Percentiles rank a stretch among this genome's conserved stretches.
Evolutionary conservation across 2,113 vertebrate species (phyloP).

Genomic region (Indicator maculatus): DNA sequence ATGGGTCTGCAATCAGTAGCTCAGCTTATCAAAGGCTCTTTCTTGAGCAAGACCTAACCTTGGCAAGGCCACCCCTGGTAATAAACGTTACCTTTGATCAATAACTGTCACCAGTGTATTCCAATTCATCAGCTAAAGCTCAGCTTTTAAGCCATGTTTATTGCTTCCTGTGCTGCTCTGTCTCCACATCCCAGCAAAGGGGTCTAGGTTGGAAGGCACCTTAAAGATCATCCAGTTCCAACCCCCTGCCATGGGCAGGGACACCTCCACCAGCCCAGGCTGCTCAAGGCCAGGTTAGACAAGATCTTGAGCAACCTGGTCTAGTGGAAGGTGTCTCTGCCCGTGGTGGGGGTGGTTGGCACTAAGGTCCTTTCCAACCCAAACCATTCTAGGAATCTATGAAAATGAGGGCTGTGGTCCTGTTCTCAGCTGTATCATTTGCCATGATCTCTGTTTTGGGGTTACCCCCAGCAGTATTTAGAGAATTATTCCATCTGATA

Average conservation of each 20-base stretch:
- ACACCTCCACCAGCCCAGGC: too few relatives aligned
- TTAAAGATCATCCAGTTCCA: too few relatives aligned
- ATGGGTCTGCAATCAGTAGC: not conserved
- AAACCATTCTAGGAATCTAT: too few relatives aligned
- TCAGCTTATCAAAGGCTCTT: conserved; percentile 45
- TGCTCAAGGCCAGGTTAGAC: too few relatives aligned
- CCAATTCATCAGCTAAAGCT: conserved; percentile 34
- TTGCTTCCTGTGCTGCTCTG: conserved; percentile 6
- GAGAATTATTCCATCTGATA: not conserved
- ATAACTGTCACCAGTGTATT: conserved; percentile 49
- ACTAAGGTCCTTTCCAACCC: too few relatives aligned
- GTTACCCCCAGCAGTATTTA: not conserved
- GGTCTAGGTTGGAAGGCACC: too few relatives aligned
- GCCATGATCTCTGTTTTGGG: not conserved
- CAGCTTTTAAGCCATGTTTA: conserved; percentile 6
- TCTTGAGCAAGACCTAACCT: conserved; percentile 40
- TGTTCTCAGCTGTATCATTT: not conserved
- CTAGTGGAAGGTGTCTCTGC: too few relatives aligned
- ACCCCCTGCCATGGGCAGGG: too few relatives aligned
- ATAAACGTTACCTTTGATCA: conserved; percentile 72
- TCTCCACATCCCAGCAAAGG: not conserved
- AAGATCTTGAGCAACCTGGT: too few relatives aligned
- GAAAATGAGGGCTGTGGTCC: not conserved
- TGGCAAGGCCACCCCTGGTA: conserved; percentile 6
- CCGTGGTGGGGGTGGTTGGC: too few relatives aligned